These are phyloP conservation scores for Acestrorhynchus altus DNA, from an alignment of 2,797 vertebrate genomes.

Conservation along the genomic window DNA sequence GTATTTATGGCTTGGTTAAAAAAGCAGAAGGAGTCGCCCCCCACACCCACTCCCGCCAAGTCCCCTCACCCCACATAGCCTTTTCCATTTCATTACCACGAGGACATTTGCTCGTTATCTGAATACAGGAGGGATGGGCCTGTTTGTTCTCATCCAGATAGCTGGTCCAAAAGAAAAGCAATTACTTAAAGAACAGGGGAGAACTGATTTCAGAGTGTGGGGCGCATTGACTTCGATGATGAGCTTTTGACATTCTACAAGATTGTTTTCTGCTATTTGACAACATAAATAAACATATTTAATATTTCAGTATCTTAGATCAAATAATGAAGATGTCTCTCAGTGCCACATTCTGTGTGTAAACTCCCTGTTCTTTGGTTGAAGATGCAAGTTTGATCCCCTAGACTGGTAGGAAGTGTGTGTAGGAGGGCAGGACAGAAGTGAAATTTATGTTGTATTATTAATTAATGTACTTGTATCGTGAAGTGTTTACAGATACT, in stretches of 20 bases:
- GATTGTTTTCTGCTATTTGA: not conserved
- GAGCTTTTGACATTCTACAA: not conserved
- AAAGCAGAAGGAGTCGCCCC: slow-evolving; percentile 37
- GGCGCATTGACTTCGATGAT: not conserved
- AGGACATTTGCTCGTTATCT: slow-evolving; percentile 56
- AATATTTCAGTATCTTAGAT: not conserved
- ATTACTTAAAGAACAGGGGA: slow-evolving; percentile 45
- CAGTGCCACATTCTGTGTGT: too few species aligned
- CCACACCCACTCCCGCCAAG: not conserved
- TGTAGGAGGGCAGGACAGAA: too few species aligned
- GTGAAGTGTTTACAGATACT: too few species aligned
- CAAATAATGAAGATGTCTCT: not conserved
- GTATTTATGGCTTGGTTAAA: slow-evolving; percentile 46
- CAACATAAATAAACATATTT: not conserved
- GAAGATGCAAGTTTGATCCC: too few species aligned
- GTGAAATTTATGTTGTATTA: too few species aligned
- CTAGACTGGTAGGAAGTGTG: too few species aligned
- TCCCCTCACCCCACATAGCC: slow-evolving; percentile 9
- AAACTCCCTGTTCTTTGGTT: too few species aligned
- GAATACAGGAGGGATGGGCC: slow-evolving; percentile 27
- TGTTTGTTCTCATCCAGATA: slow-evolving; percentile 26
- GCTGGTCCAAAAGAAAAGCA: slow-evolving; percentile 44
- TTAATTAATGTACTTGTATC: too few species aligned
- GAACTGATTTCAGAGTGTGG: slow-evolving; percentile 29
- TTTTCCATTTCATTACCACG: slow-evolving; percentile 49